These are phyloP conservation scores for Pyrrhosoma nymphula DNA, from an alignment of 2,888 invertebrate species.

Conservation along the genomic window DNA sequence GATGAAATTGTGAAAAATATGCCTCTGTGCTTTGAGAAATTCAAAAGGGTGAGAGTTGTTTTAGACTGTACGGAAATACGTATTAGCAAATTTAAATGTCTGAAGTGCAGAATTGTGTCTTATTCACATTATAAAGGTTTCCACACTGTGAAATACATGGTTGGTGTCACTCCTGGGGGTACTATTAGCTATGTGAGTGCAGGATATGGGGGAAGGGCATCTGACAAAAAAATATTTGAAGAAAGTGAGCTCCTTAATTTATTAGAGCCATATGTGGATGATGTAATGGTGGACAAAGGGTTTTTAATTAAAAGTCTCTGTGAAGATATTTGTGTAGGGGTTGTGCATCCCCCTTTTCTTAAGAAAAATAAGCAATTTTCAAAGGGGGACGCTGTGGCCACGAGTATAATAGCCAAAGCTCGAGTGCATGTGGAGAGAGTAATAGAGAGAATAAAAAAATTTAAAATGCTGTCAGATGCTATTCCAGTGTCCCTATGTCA, in stretches of 20 bases:
- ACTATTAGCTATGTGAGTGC: constrained; percentile 72
- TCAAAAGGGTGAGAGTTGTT: constrained; percentile 71
- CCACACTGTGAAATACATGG: constrained; percentile 73
- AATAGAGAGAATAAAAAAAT: constrained; percentile 71
- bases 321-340: constrained; percentile 61
- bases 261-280: constrained; percentile 70
- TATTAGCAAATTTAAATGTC: constrained; percentile 72
- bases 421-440: constrained; percentile 71
- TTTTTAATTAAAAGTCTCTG: constrained; percentile 73
- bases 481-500: background rate
- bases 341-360: constrained; percentile 71
- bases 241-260: constrained; percentile 69
- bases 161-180: constrained; percentile 73
- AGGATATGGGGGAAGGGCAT: constrained; percentile 72
- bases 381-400: constrained; percentile 68
- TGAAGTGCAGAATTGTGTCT: constrained; percentile 72
- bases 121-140: constrained; percentile 73
- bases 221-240: constrained; percentile 72
- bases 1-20: constrained; percentile 72
- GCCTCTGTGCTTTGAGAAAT: constrained; percentile 73
- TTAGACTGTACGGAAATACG: constrained; percentile 74
- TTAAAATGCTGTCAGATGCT: background rate
- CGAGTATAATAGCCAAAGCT: constrained; percentile 70
- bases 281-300: constrained; percentile 74
- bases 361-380: constrained; percentile 70